phyloP scores from a whole-genome alignment of 2,888 invertebrate species.

The Zele albiditarsus region DNA sequence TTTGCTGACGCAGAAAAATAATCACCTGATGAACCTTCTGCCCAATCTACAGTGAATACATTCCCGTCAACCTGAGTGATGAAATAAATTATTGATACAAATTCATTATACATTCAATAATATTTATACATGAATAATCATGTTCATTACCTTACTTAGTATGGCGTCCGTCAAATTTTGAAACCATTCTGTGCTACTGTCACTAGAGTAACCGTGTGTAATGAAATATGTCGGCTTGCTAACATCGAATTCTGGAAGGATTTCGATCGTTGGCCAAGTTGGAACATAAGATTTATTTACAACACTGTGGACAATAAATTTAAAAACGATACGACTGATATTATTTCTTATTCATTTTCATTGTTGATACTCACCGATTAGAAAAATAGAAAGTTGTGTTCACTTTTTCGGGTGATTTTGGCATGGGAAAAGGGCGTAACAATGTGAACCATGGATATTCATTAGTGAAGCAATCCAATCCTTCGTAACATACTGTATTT shows the following conservation, averaged over 20 bases:
- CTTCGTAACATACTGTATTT: conserved; percentile 63
- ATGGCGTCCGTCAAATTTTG: conserved; percentile 65
- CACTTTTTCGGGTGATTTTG: conserved; percentile 64
- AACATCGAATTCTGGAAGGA: conserved; percentile 53
- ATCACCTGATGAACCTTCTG: conserved; percentile 64
- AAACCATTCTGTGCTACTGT: conserved; percentile 65
- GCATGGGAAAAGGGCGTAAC: conserved; percentile 65
- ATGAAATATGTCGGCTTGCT: conserved; percentile 64
- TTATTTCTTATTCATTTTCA: conserved; percentile 19
- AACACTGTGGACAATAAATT: conserved; percentile 32
- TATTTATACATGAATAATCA: not conserved
- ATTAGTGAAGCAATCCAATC: conserved; percentile 69
- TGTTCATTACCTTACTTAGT: conserved; percentile 63
- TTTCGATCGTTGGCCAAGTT: conserved; percentile 57
- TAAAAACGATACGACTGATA: not conserved
- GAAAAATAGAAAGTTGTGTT: conserved; percentile 64
- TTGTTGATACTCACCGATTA: conserved; percentile 56
- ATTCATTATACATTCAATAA: conserved; percentile 15
- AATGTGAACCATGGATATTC: conserved; percentile 67
- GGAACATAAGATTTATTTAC: conserved; percentile 41
- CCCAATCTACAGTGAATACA: conserved; percentile 71
- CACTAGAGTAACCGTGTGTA: conserved; percentile 70
- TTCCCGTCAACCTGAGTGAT: conserved; percentile 68
- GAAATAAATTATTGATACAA: conserved; percentile 21
- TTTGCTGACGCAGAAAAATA: conserved; percentile 61